Base-by-base conservation (phyloP, 1,140 invertebrate genomes). In the Drosophila ananassae region DNA sequence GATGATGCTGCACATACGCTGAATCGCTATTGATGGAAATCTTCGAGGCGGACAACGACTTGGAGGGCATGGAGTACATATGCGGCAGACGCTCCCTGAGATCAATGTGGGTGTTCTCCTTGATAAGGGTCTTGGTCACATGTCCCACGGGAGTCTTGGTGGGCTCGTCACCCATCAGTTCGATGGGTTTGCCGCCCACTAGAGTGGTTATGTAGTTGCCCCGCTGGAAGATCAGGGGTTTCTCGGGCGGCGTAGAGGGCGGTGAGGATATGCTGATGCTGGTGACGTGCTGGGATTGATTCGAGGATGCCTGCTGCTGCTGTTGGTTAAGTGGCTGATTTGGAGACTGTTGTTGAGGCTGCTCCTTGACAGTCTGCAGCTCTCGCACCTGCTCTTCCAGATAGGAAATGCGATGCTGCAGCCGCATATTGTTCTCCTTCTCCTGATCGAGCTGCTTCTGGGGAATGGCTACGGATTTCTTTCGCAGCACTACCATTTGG, bases 351-450 rank as follows among this genome's bases (percentile, higher is more conserved):
- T 61, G 32, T 1, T 59, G 69, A 5, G 53, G 61, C 8, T 78
- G 71, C 21, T 90, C 84, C 64, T 90, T 92, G n/a, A 69, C 91
- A 56, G 47, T 87, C 3, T 96, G 91, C 1, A 96, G 92, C 77
- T 96, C 95, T 0, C 94, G 92, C 50, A 97, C 96, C 91, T 97
- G 97, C 76, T 98, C 97, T 90, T 98, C 97, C 41, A 98, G 93
- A 91, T 98, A 98, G 2, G 96, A 96, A 48, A 98, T 97, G 54
- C 97, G 93, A 91, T 98, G 97, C 6, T 96, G 97, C 46, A 98
- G 93, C 47, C 96, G 93, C 13, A 97, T 94, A 91, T 97, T 97
- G 92, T 98, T 97, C 24, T 95, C 94, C 80, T 95, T 94, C 57
- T 91, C 78, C 55, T 91, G 91, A 50, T 82, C 85, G 0, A 83